Evolutionary conservation across 2,888 invertebrate species (phyloP).

Genomic region (Archaeoteleia sp.): DNA sequence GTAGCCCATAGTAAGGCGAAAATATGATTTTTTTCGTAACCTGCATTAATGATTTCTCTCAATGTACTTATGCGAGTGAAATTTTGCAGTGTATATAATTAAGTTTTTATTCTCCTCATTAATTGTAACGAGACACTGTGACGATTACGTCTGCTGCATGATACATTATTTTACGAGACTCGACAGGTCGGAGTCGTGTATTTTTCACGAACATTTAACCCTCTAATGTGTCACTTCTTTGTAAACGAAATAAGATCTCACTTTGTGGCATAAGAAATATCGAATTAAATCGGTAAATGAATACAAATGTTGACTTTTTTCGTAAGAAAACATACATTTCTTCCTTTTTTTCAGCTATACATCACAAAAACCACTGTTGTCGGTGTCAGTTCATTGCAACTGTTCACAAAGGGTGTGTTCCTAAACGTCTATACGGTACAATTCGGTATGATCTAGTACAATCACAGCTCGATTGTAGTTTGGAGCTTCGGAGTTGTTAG

Average conservation of each 20-base stretch:
- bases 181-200: constrained; percentile 7
- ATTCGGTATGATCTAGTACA: too few species aligned
- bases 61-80: neutral
- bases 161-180: constrained; percentile 24
- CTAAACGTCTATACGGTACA: constrained; percentile 7
- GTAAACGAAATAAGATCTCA: constrained; percentile 21
- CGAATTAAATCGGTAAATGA: neutral
- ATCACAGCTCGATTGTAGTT: too few species aligned
- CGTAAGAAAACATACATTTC: constrained; percentile 19
- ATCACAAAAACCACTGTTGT: constrained; percentile 8
- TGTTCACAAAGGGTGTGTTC: constrained; percentile 9
- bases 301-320: constrained; percentile 10
- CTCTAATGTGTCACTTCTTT: constrained; percentile 34
- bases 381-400: constrained; percentile 13
- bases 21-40: neutral
- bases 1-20: too few species aligned
- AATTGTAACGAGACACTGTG: constrained; percentile 9
- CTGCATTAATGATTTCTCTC: constrained; percentile 11
- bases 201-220: constrained; percentile 29
- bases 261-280: constrained; percentile 2
- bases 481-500: too few species aligned
- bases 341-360: constrained; percentile 10
- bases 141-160: neutral
- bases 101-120: constrained; percentile 6
- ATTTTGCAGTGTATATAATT: neutral